A percentile compares a stretch with the other conserved stretches of the same genome.
These are phyloP conservation scores for Menidia menidia DNA, from an alignment of 2,797 vertebrate genomes.

Conservation along the genomic window DNA sequence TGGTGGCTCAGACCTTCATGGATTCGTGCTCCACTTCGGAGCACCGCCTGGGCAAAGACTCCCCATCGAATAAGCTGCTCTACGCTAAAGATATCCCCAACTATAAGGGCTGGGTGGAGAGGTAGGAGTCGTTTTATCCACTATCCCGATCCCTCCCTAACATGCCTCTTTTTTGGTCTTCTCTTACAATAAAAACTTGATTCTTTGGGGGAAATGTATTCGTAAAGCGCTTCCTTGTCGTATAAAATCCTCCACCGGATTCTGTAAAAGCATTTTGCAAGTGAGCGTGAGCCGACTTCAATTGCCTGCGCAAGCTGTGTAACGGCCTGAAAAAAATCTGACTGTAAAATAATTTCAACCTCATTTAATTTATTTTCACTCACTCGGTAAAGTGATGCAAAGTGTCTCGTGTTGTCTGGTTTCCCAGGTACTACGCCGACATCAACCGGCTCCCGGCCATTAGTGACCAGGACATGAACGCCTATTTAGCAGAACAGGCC, in stretches of 20 bases:
- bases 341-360: constrained; percentile 25
- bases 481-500: constrained; percentile 97
- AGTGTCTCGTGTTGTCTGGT: constrained; percentile 29
- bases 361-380: constrained; percentile 19
- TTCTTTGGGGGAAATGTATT: constrained; percentile 42
- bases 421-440: constrained; percentile 95
- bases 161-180: constrained; percentile 34
- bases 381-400: constrained; percentile 35
- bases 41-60: constrained; percentile 97
- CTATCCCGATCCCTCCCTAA: constrained; percentile 16
- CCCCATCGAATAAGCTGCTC: constrained; percentile 96
- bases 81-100: constrained; percentile 99
- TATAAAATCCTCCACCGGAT: constrained; percentile 17
- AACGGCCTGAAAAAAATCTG: constrained; percentile 16
- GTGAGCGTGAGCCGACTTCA: constrained; percentile 18
- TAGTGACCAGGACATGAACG: constrained; percentile 99
- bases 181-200: constrained; percentile 33
- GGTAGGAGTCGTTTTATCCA: constrained; percentile 78
- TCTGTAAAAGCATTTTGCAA: constrained; percentile 40
- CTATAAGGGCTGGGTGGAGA: constrained; percentile 99
- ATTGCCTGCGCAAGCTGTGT: constrained; percentile 42
- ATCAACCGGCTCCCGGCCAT: constrained; percentile 96
- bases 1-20: constrained; percentile 99
- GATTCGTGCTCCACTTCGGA: constrained; percentile 98
- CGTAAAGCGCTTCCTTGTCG: constrained; percentile 47